These are phyloP conservation scores for Drosophila crucigera DNA, from an alignment of 2,888 invertebrate species.

Conservation along the genomic window DNA sequence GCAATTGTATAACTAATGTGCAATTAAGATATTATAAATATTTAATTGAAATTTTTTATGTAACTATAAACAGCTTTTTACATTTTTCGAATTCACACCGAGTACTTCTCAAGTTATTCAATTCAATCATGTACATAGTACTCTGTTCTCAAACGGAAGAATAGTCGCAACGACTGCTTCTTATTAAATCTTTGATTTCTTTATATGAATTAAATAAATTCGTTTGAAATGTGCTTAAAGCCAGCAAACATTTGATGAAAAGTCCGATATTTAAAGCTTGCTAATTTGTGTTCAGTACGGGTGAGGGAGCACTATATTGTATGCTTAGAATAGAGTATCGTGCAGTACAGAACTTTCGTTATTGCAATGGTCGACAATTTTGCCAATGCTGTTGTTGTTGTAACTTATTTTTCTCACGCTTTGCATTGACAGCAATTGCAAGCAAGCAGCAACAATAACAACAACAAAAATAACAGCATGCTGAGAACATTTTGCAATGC, in stretches of 20 bases:
- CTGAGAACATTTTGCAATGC: conserved; percentile 74
- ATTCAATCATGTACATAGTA: neutral
- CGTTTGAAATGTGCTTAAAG: neutral
- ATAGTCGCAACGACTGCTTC: neutral
- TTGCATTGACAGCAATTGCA: conserved; percentile 70
- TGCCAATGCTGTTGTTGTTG: conserved; percentile 30
- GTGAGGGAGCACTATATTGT: neutral
- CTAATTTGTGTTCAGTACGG: neutral
- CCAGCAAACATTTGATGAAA: neutral
- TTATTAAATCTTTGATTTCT: neutral
- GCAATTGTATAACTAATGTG: conserved; percentile 1
- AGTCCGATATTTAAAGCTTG: neutral
- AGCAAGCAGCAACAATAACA: conserved; percentile 29
- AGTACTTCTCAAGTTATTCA: neutral
- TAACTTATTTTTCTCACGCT: conserved; percentile 66
- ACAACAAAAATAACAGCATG: conserved; percentile 32
- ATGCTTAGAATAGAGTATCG: conserved; percentile 10
- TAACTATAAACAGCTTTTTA: neutral
- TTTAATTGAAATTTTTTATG: neutral
- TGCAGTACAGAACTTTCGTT: conserved; percentile 9
- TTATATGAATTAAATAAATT: neutral
- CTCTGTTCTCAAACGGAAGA: neutral
- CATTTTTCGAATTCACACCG: neutral
- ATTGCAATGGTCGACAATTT: conserved; percentile 32
- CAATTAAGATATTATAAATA: conserved; percentile 6